Evolutionary conservation across 2,113 vertebrate genomes (phyloP).

Genomic region (human (Homo sapiens)): DNA sequence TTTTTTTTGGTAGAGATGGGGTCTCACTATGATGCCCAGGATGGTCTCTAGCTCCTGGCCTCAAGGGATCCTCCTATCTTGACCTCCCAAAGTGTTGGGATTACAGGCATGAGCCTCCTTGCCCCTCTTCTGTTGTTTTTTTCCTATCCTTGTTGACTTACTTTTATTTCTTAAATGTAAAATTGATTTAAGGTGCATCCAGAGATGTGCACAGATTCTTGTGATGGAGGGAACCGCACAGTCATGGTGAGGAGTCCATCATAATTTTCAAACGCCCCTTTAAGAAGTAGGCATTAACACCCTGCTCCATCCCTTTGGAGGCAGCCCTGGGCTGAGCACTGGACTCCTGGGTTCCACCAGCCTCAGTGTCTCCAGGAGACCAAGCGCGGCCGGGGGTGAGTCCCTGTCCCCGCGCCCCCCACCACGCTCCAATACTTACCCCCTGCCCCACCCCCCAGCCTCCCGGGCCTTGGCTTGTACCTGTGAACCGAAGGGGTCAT

Average conservation of each 20-base stretch:
- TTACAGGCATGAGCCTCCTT: no score
- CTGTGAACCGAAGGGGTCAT: not conserved
- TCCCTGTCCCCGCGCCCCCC: not conserved
- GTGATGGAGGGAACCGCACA: not conserved
- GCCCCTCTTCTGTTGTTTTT: no score
- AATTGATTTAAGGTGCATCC: not conserved
- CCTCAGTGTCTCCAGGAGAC: not conserved
- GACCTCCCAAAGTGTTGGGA: no score
- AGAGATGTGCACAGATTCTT: not conserved
- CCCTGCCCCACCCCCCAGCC: no score
- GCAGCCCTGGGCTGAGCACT: not conserved
- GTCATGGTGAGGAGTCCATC: not conserved
- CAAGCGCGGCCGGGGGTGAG: rapidly evolving
- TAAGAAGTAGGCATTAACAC: not conserved
- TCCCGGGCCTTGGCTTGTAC: not conserved
- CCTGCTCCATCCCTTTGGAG: not conserved
- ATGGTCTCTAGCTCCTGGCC: no score
- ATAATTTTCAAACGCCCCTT: not conserved
- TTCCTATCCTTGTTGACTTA: not conserved
- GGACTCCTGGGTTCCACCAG: not conserved
- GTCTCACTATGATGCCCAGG: no score
- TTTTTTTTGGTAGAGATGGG: no score
- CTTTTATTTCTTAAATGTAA: not conserved
- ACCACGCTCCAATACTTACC: no score
- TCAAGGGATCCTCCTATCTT: no score